These are phyloP conservation scores for Chionodraco myersi DNA, from an alignment of 2,113 vertebrate genomes.

Conservation along the genomic window DNA sequence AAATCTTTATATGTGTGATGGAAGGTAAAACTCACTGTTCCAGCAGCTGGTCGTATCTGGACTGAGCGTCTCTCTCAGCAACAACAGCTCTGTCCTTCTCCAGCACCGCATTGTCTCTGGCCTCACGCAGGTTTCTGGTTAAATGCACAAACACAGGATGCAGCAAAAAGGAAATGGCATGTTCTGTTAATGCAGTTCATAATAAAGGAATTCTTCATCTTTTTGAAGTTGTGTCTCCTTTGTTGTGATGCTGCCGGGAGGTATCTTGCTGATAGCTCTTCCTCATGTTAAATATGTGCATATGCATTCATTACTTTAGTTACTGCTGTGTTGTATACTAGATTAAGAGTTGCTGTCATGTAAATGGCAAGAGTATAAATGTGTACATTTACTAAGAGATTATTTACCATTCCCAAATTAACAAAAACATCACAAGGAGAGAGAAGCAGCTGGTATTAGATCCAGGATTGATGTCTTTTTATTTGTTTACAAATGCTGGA, in stretches of 20 bases:
- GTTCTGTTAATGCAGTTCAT: neutral
- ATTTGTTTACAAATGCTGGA: no score
- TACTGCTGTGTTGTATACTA: neutral
- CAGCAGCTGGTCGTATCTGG: constrained; percentile 91
- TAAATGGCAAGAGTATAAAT: no score
- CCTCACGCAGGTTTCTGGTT: constrained; percentile 92
- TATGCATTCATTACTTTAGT: neutral
- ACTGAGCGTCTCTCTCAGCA: constrained; percentile 89
- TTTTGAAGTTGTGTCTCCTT: neutral
- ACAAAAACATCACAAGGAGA: no score
- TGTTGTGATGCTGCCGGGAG: neutral
- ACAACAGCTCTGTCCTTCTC: constrained; percentile 90
- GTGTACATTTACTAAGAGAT: no score
- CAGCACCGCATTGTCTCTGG: constrained; percentile 90
- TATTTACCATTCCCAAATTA: no score
- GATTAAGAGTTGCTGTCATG: no score
- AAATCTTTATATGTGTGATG: neutral
- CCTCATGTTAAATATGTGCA: neutral
- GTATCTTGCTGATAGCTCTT: neutral
- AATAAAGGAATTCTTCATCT: neutral
- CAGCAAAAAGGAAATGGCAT: neutral
- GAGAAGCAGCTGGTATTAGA: no score
- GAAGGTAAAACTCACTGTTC: constrained; percentile 90
- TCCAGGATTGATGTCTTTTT: no score
- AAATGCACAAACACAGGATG: constrained; percentile 6